Base-by-base conservation (phyloP, 2,888 invertebrate genomes). In the Megamerina dolium region DNA sequence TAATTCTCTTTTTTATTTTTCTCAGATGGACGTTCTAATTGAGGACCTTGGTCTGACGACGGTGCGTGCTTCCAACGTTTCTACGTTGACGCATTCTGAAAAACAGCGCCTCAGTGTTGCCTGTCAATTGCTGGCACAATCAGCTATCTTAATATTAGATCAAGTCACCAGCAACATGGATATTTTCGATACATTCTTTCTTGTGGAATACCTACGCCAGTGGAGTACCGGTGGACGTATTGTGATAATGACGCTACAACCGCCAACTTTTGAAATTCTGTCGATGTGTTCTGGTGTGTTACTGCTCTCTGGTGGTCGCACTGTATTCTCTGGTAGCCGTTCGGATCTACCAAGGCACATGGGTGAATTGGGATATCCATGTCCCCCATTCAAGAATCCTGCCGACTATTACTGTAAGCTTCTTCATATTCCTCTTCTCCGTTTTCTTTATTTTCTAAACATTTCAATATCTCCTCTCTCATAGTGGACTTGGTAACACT, bases 321-420 rank as follows among this genome's bases (percentile, higher is more conserved):
- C 92, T 10, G 88, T 94, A 80, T 95, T 87, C 69, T 90, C 88
- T 59, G 95, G 94, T 27, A 82, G 84, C 58, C 78, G 93, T 59
- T 77, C 87, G 58, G 89, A 92, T 68, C 85, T 95, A 85, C 80
- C 93, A 66, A 85, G 89, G 62, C 95, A 95, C 74, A 95, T 95
- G 74, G 87, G 86, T 41, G 81, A 83, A 38, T 74, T 80, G 52
- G 93, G 94, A 62, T 95, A 92, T 74, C 93, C 94, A 3, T 95
- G 94, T 70, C 95, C 95, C 12, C 87, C 92, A 1, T 94, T 88
- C 70, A 95, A 95, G 73, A 95, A 95, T 66, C 94, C 94, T 37
- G 92, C 93, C 1, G 95, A 95, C 74, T 95, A 95, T 68, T 95
- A 95, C 68, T 77, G 89, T 90, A 74, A 82, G 85, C 10, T 23